Evolutionary conservation across 2,888 invertebrate species (phyloP), one percentile per base, ranked within the genome.

Genomic region (Orthosia incerta): DNA sequence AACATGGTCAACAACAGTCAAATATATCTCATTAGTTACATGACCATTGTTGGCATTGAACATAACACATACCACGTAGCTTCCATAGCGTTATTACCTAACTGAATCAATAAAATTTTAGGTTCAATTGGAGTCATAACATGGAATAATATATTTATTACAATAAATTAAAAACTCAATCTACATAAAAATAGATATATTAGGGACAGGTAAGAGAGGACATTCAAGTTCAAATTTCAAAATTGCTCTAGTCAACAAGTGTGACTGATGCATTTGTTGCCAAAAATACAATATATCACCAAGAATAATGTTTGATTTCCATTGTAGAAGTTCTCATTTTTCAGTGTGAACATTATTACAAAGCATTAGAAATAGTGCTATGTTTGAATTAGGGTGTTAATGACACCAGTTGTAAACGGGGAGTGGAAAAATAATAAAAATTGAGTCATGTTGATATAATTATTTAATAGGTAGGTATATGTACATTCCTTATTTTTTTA

Each of bases 401-500:
- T 65, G 15, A 60, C 31, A 72, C 5, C 50, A 31, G 2, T 45
- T 55, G 18, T 57, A 53, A 13, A 45, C 2, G n/a, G 68, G 84
- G 82, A 70, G 74, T 65, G 74, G 83, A 81, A 79, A 85, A 88
- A 88, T 86, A 87, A 88, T 74, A 88, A 75, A 84, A 69, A 51
- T 72, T 71, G 55, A 55, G 61, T 80, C 71, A 86, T 83, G 82
- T 89, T 88, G 89, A 90, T 91, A 90, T 89, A 91, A 91, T 91
- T 93, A 90, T 94, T 94, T 95, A 94, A 94, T 86, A 83, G 74
- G 78, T 79, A 85, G 81, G 71, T 94, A 91, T 93, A 95, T 94
- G 89, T 95, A 94, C 95, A 95, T 95, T 94, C 95, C 95, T 93
- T 93, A 93, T 87, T 88, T 83, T 86, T 87, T 86, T 62, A 5